phyloP scores from a whole-genome alignment of 2,797 vertebrate species.

The Enteromius trimaculatus region DNA sequence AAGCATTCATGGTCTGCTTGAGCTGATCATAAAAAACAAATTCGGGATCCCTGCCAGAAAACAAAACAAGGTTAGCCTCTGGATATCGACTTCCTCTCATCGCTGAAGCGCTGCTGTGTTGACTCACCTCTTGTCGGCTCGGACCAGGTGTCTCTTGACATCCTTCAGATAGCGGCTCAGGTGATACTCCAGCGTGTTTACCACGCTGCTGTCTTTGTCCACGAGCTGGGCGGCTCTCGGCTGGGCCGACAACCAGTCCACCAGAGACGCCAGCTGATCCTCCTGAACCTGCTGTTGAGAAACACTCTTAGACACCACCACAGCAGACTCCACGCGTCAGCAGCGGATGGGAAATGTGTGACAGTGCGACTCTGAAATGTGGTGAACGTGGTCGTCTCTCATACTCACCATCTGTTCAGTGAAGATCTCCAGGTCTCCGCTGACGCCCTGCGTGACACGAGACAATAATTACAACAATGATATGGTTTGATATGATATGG shows the following conservation, averaged over 20 bases:
- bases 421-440: slow-evolving; percentile 91
- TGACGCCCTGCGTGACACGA: slow-evolving; percentile 81
- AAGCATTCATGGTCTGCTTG: slow-evolving; percentile 98
- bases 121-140: slow-evolving; percentile 92
- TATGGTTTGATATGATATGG: too few species aligned
- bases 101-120: not conserved
- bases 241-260: slow-evolving; percentile 95
- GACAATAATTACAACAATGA: not conserved
- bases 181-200: slow-evolving; percentile 92
- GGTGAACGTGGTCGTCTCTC: not conserved
- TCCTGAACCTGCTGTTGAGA: slow-evolving; percentile 89
- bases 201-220: slow-evolving; percentile 92
- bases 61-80: not conserved
- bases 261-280: slow-evolving; percentile 90
- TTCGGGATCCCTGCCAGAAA: slow-evolving; percentile 89
- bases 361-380: not conserved
- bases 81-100: accelerated
- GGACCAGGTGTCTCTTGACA: slow-evolving; percentile 91
- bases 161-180: slow-evolving; percentile 94
- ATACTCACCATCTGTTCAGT: slow-evolving; percentile 95
- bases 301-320: not conserved
- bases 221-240: slow-evolving; percentile 94
- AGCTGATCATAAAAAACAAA: slow-evolving; percentile 99
- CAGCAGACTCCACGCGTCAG: not conserved
- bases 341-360: too few species aligned